phyloP scores from a whole-genome alignment of 1,140 invertebrate species.

The Drosophila miranda region DNA sequence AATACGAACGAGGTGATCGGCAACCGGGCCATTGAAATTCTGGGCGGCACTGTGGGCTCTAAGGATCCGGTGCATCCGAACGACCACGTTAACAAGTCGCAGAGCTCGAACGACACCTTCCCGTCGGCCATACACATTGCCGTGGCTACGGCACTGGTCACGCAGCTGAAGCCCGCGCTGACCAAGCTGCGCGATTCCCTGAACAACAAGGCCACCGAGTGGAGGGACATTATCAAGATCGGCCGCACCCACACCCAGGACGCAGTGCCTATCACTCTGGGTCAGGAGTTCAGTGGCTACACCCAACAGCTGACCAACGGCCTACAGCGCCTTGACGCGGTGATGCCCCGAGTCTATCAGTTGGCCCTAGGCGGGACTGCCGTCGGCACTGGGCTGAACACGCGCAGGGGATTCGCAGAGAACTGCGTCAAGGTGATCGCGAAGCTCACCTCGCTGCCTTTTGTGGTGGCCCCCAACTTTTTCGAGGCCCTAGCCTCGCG shows the following conservation, averaged over 20 bases:
- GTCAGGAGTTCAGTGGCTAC: constrained; percentile 99
- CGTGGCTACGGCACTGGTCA: constrained; percentile 94
- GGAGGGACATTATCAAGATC: constrained; percentile 96
- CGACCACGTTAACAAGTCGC: constrained; percentile 99
- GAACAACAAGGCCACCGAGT: constrained; percentile 90
- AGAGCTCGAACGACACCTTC: constrained; percentile 99
- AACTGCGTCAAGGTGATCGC: constrained; percentile 93
- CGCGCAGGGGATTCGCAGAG: constrained; percentile 91
- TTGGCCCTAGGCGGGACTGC: constrained; percentile 98
- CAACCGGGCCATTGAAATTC: constrained; percentile 97
- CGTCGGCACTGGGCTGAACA: constrained; percentile 98
- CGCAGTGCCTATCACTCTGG: constrained; percentile 97
- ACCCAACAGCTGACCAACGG: constrained; percentile 92
- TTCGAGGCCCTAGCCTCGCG: constrained; percentile 98
- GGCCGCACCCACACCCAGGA: constrained; percentile 94
- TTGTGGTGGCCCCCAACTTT: constrained; percentile 97
- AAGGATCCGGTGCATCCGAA: constrained; percentile 98
- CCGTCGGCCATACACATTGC: constrained; percentile 99
- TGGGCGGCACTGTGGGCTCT: constrained; percentile 95
- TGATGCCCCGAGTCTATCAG: constrained; percentile 93
- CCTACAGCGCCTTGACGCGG: constrained; percentile 92
- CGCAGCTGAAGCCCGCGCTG: constrained; percentile 91
- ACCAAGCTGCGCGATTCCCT: constrained; percentile 89
- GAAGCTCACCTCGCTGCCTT: constrained; percentile 90
- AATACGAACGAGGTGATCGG: constrained; percentile 98